Evolutionary conservation across 1,140 invertebrate genomes (phyloP).

Genomic region (Galleria mellonella): DNA sequence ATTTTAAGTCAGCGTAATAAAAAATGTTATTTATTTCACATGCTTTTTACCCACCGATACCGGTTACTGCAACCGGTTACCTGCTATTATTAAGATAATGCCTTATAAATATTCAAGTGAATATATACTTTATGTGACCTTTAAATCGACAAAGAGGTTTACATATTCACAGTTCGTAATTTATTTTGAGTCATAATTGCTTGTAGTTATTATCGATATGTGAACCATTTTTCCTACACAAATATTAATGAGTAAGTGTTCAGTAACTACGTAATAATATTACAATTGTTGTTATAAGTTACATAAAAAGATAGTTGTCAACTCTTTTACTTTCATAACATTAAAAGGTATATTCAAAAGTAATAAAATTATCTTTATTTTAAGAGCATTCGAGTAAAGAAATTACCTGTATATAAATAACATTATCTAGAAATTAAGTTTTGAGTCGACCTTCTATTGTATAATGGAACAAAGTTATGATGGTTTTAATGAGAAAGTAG

Average conservation of each 20-base stretch:
- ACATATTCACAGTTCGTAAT: slow-evolving; percentile 5
- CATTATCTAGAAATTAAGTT: too few relatives aligned
- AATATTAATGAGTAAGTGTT: slow-evolving; percentile 2
- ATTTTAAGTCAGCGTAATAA: slow-evolving; percentile 5
- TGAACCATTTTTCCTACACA: neutral
- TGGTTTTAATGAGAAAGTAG: too few relatives aligned
- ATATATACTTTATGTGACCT: slow-evolving; percentile 43
- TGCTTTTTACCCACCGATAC: slow-evolving; percentile 52
- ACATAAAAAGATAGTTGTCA: too few relatives aligned
- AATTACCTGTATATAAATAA: too few relatives aligned
- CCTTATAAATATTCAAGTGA: slow-evolving; percentile 41
- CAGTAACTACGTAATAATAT: too few relatives aligned
- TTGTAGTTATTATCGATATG: neutral
- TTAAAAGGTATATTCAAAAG: too few relatives aligned
- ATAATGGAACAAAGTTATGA: too few relatives aligned
- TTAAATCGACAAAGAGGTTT: slow-evolving; percentile 23
- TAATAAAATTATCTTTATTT: too few relatives aligned
- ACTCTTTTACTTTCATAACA: too few relatives aligned
- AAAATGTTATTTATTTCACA: slow-evolving; percentile 34
- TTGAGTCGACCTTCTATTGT: too few relatives aligned
- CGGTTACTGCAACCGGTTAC: slow-evolving; percentile 31
- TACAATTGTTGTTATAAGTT: too few relatives aligned
- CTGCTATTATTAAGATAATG: slow-evolving; percentile 40
- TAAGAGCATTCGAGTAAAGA: too few relatives aligned
- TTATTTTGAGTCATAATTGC: slow-evolving; percentile 3